These are phyloP conservation scores for Archocentrus centrarchus DNA, from an alignment of 2,113 vertebrate genomes.

Conservation along the genomic window DNA sequence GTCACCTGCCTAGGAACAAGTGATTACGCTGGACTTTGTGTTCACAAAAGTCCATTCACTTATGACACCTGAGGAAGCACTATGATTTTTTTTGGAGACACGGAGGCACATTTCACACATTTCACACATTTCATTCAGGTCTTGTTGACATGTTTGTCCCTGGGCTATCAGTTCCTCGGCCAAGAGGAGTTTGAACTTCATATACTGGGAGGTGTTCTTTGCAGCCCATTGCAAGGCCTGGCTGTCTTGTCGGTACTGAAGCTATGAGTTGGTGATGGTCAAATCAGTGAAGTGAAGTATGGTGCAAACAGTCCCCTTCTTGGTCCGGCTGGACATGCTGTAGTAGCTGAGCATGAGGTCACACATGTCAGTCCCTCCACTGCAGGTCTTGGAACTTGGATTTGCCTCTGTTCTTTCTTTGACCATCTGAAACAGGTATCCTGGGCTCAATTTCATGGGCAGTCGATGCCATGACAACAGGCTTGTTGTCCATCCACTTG, in stretches of 20 bases:
- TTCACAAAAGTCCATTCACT: not conserved
- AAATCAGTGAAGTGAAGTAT: not conserved
- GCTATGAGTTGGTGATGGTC: not conserved
- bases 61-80: not conserved
- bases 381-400: too few relatives aligned
- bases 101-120: too few relatives aligned
- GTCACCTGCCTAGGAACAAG: not conserved
- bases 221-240: not conserved
- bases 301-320: accelerated
- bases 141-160: too few relatives aligned
- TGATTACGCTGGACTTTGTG: not conserved
- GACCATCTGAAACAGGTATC: not conserved
- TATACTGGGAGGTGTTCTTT: not conserved
- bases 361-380: not conserved
- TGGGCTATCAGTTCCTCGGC: too few relatives aligned
- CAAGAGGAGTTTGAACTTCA: not conserved
- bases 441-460: not conserved
- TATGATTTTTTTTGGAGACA: too few relatives aligned
- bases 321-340: not conserved
- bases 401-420: not conserved
- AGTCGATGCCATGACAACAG: too few relatives aligned
- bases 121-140: too few relatives aligned
- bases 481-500: too few relatives aligned
- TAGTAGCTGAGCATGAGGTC: not conserved
- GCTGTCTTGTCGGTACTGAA: not conserved